A percentile compares a stretch with the other conserved stretches of the same genome.
Conservation (phyloP, 2,113 vertebrate genomes). For the Dasyprocta punctata region DNA sequence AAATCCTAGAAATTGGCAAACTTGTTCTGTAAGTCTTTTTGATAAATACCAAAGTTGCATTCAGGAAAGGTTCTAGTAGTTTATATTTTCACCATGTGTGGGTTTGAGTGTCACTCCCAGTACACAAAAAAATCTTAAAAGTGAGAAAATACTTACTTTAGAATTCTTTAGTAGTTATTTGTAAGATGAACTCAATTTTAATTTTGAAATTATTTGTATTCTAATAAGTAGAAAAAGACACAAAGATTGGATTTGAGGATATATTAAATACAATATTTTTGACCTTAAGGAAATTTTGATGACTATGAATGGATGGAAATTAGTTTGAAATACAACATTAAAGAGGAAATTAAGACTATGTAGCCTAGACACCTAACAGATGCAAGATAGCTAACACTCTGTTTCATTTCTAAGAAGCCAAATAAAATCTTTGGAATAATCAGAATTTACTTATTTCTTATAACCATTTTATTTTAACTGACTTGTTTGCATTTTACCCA, state of each 20-base stretch:
- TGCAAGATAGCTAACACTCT: neutral
- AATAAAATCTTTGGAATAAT: neutral
- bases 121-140: neutral
- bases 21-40: neutral
- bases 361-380: neutral
- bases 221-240: neutral
- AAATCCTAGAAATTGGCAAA: neutral
- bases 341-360: constrained; percentile 1
- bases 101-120: neutral
- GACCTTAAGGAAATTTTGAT: neutral
- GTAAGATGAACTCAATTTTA: neutral
- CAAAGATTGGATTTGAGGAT: neutral
- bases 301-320: neutral
- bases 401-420: constrained; percentile 30
- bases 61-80: neutral
- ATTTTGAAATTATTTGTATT: neutral
- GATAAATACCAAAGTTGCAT: neutral
- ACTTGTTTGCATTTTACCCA: neutral
- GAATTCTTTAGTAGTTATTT: neutral
- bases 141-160: constrained; percentile 22
- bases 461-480: constrained; percentile 35
- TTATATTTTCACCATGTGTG: neutral
- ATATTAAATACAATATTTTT: constrained; percentile 31
- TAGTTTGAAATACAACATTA: neutral
- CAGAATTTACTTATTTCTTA: neutral